Base-by-base conservation (phyloP, 2,888 invertebrate species). In the Empis livida region DNA sequence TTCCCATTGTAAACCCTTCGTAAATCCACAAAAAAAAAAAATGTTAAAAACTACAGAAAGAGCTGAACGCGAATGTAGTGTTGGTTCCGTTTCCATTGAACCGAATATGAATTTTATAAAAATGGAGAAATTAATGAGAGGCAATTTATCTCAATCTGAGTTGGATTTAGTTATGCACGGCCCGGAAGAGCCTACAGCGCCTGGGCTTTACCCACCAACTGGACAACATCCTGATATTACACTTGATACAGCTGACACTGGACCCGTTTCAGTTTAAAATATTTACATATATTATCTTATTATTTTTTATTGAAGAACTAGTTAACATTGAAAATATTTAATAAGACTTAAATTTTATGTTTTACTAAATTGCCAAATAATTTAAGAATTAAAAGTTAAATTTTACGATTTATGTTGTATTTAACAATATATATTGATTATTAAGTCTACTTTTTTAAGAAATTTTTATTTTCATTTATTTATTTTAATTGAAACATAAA, bases 161-260 rank as follows among this genome's bases (percentile, higher is more conserved):
- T 61, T 67, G 56, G 68, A 68, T 55, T 57, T 64, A 16, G 63
- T 67, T 42, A 62, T 68, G 48, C 65, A 68, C 49, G 60, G 57
- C 13, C 58, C 59, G 39, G 57, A 62, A 37, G 54, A 61, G 23
- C 56, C 49, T 30, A 64, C 60, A 6, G 67, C 48, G 6, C 50
- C 51, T 17, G 49, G 52, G 2, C 50, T 47, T 39, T 48, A 46
- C 27, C 42, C 42, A 10, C 38, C 44, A 14, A 16, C 43, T 37
- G 10, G n/a, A 14, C 23, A n/a, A 5, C 2, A 9, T 16, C 10
- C 20, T 9, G 14, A 23, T 14, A 41, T 40, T 32, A 42, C 49
- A 30, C 11, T 47, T 38, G 47, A 47, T 45, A 47, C 44, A 11
- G 30, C 49, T 38, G 44, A 46, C 35, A 45, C 30, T 20, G 32